A percentile compares a stretch with the other conserved stretches of the same genome.
Evolutionary conservation across 2,797 vertebrate species (phyloP).

Genomic region (Notamacropus eugenii): DNA sequence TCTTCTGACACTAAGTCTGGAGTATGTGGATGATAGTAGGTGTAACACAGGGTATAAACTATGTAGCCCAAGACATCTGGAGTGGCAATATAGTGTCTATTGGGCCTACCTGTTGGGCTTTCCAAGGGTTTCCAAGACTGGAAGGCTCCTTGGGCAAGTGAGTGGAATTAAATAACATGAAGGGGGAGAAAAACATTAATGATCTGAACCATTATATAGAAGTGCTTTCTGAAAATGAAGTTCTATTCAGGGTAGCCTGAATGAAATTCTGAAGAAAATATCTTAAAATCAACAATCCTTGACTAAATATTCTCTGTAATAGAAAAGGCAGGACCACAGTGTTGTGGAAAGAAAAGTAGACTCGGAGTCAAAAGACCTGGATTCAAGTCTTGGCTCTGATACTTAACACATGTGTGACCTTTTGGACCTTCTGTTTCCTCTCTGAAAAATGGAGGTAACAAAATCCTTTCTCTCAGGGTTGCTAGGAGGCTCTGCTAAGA

Average conservation of each 20-base stretch:
- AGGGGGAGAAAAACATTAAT: not conserved
- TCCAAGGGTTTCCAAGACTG: constrained; percentile 41
- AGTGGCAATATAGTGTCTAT: constrained; percentile 10
- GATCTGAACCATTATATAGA: not conserved
- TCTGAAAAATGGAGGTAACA: not conserved
- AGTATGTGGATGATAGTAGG: constrained; percentile 36
- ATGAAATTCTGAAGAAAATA: not conserved
- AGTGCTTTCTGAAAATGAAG: not conserved
- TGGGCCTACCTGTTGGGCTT: constrained; percentile 21
- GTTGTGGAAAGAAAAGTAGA: not conserved
- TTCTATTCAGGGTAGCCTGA: not conserved
- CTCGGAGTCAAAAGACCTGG: no score
- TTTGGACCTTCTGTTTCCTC: not conserved
- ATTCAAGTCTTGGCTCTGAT: not conserved
- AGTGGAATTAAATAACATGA: constrained; percentile 23
- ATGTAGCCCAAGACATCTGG: not conserved
- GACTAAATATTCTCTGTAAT: not conserved
- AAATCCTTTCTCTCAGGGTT: not conserved
- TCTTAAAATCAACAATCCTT: not conserved
- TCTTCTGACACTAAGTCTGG: constrained; percentile 29
- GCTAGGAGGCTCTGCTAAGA: not conserved
- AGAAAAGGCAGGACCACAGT: not conserved
- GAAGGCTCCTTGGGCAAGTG: constrained; percentile 38
- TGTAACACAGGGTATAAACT: constrained; percentile 24
- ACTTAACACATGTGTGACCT: not conserved